phyloP scores from a whole-genome alignment of 2,797 vertebrate species.

The Artibeus jamaicensis region DNA sequence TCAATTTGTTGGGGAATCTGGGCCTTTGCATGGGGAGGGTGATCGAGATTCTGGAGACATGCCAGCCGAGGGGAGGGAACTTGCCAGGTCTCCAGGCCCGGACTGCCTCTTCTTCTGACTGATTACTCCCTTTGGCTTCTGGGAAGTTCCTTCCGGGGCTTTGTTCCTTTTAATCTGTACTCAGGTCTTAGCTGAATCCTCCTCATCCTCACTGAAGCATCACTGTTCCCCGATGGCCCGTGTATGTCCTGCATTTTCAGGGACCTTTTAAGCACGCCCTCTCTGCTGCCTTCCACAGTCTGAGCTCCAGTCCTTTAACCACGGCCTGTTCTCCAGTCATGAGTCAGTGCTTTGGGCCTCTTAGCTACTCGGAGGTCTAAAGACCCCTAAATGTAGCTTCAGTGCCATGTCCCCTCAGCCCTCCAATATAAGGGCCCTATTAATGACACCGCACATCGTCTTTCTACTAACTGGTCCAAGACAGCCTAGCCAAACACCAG shows the following conservation, averaged over 20 bases:
- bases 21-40: not conserved
- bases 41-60: not conserved
- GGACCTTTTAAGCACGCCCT: not conserved
- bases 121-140: not conserved
- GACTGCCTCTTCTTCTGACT: not conserved
- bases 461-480: not conserved
- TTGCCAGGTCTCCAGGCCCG: not conserved
- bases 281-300: not conserved
- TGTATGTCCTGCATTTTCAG: not conserved
- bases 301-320: not conserved
- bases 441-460: not conserved
- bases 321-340: not conserved
- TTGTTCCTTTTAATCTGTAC: not conserved
- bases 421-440: not conserved
- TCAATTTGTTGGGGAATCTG: not conserved
- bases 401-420: not conserved
- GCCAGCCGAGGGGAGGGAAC: not conserved
- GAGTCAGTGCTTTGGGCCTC: not conserved
- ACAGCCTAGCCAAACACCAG: not conserved
- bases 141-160: not conserved
- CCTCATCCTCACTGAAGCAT: not conserved
- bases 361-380: not conserved
- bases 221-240: not conserved
- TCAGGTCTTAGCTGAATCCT: not conserved
- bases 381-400: not conserved